Evolutionary conservation across 2,797 vertebrate genomes (phyloP).

Genomic region (Galagoides demidoff): DNA sequence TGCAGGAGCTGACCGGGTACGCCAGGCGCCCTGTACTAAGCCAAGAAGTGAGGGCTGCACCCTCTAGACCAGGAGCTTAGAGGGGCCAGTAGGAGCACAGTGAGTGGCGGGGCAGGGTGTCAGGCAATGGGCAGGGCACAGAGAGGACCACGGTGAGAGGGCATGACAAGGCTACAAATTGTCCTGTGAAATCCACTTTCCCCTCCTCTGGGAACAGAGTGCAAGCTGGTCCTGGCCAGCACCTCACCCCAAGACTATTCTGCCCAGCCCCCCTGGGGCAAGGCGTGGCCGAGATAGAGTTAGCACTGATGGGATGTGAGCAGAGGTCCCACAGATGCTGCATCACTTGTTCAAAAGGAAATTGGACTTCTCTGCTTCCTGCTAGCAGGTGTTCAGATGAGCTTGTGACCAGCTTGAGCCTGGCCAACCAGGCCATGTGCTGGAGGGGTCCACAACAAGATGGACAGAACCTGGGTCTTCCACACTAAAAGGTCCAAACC

Average conservation of each 20-base stretch:
- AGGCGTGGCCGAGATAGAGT: background rate
- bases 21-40: rapidly evolving
- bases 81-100: rapidly evolving
- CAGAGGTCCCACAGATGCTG: rapidly evolving
- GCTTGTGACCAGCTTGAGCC: background rate
- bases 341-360: background rate
- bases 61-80: too few relatives aligned
- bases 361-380: background rate
- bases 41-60: background rate
- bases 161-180: rapidly evolving
- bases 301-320: background rate
- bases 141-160: rapidly evolving
- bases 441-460: background rate
- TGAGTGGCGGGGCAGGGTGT: rapidly evolving
- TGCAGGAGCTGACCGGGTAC: background rate
- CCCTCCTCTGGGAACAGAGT: background rate
- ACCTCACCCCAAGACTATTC: background rate
- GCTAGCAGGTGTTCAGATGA: background rate
- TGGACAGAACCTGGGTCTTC: background rate
- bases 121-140: background rate
- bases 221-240: background rate
- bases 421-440: background rate
- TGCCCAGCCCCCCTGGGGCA: background rate
- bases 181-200: background rate
- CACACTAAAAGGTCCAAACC: rapidly evolving